Percentiles rank a stretch among this genome's conserved stretches.
Evolutionary conservation across 2,113 vertebrate species (phyloP).

Genomic region (Pseudorasbora parva): DNA sequence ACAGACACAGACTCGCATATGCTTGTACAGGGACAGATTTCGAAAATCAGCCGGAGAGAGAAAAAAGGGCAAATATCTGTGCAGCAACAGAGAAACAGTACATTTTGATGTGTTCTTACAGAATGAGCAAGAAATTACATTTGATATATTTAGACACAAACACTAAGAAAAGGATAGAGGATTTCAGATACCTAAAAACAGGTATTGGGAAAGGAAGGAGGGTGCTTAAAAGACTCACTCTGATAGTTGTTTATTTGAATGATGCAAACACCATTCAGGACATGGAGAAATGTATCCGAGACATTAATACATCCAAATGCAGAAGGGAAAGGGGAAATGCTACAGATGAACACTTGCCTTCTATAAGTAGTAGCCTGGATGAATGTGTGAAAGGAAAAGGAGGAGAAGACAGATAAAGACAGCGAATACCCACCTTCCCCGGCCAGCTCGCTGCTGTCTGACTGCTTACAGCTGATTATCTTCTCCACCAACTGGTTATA

Average conservation of each 20-base stretch:
- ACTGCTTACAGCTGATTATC: constrained; percentile 98
- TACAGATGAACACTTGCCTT: neutral
- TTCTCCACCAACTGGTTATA: constrained; percentile 99
- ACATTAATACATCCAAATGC: neutral
- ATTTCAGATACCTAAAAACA: neutral
- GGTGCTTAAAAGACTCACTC: constrained; percentile 3
- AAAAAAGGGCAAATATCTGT: neutral
- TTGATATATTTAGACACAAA: constrained; percentile 5
- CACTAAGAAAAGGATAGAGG: neutral
- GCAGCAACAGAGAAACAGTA: neutral
- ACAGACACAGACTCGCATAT: neutral
- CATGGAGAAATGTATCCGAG: neutral
- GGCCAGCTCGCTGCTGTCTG: constrained; percentile 91
- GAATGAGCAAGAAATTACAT: neutral
- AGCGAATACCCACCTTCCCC: constrained; percentile 88
- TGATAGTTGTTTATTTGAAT: constrained; percentile 35
- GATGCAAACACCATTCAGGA: constrained; percentile 27
- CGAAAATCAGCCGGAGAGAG: neutral
- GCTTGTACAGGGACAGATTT: neutral
- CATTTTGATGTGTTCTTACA: neutral
- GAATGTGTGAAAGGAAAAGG: neutral
- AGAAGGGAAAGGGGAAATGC: neutral
- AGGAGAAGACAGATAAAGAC: constrained; percentile 12
- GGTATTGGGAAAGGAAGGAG: neutral
- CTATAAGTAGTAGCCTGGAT: neutral